A percentile compares a stretch with the other conserved stretches of the same genome.
phyloP scores from a whole-genome alignment of 2,797 vertebrate genomes.

The Dermochelys coriacea region DNA sequence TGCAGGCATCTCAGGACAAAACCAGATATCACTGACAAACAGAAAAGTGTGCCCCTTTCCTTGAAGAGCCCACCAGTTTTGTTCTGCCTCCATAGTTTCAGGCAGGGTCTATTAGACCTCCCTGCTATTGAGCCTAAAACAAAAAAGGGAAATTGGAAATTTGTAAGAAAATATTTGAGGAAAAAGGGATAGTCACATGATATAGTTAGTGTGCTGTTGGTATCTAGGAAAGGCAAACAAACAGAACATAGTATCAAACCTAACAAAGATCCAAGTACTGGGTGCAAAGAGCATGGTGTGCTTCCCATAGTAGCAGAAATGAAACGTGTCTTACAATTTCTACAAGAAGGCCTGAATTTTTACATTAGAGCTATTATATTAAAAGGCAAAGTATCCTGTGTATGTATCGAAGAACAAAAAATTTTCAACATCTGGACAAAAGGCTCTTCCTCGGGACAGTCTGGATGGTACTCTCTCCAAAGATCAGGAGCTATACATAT shows the following conservation, averaged over 20 bases:
- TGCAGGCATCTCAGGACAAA: not conserved
- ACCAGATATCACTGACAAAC: not conserved
- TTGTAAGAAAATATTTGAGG: not conserved
- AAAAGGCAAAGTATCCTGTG: not conserved
- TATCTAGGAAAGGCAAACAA: not conserved
- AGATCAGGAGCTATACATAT: not conserved
- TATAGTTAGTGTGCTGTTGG: not conserved
- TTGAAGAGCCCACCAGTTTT: not conserved
- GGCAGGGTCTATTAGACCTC: not conserved
- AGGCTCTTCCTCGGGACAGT: not conserved
- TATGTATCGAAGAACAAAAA: not conserved
- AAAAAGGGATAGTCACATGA: not conserved
- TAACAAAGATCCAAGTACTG: not conserved
- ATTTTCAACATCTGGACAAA: not conserved
- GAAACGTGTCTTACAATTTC: not conserved
- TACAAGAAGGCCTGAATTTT: not conserved
- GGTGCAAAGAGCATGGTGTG: not conserved
- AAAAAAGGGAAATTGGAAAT: not conserved
- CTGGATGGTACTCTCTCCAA: not conserved
- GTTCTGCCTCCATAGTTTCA: not conserved
- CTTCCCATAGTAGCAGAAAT: not conserved
- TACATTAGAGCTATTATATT: not conserved
- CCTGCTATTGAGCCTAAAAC: not conserved
- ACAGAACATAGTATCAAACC: not conserved
- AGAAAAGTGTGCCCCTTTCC: not conserved